Percentiles rank a stretch among this genome's conserved stretches.
phyloP scores from a whole-genome alignment of 2,113 vertebrate species.

The Danio rerio region DNA sequence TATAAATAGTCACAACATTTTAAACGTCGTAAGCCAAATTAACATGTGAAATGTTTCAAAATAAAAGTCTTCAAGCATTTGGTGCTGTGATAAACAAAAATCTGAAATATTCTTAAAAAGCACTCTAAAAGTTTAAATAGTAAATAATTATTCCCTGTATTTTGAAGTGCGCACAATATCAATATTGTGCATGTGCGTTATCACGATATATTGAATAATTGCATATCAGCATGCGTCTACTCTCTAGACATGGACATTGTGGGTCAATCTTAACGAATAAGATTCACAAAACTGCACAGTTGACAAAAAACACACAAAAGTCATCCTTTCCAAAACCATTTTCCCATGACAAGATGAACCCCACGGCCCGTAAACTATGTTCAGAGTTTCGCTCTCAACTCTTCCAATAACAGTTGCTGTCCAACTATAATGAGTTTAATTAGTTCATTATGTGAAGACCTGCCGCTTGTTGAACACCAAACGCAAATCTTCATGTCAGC shows the following conservation, averaged over 20 bases:
- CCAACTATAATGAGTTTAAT: slow-evolving; percentile 60
- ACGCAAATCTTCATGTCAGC: slow-evolving; percentile 57
- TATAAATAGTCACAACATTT: no score
- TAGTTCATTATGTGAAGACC: slow-evolving; percentile 48
- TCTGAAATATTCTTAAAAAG: no score
- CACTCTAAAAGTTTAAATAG: no score
- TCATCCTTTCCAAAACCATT: background rate
- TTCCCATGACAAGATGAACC: slow-evolving; percentile 50
- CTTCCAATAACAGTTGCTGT: slow-evolving; percentile 46
- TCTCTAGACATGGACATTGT: background rate
- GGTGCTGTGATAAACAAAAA: no score
- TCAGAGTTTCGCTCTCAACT: slow-evolving; percentile 49
- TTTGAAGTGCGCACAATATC: no score
- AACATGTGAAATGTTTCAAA: no score
- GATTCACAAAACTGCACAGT: background rate
- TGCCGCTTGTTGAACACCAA: slow-evolving; percentile 52
- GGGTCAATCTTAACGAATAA: background rate
- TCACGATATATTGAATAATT: no score
- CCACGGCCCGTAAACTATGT: slow-evolving; percentile 34
- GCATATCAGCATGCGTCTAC: no score
- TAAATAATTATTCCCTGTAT: no score
- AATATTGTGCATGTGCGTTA: no score
- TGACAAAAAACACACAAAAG: background rate
- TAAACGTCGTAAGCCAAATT: no score
- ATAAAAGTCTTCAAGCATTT: no score